phyloP scores from a whole-genome alignment of 2,888 invertebrate species.

The Allolobophora icterica region DNA sequence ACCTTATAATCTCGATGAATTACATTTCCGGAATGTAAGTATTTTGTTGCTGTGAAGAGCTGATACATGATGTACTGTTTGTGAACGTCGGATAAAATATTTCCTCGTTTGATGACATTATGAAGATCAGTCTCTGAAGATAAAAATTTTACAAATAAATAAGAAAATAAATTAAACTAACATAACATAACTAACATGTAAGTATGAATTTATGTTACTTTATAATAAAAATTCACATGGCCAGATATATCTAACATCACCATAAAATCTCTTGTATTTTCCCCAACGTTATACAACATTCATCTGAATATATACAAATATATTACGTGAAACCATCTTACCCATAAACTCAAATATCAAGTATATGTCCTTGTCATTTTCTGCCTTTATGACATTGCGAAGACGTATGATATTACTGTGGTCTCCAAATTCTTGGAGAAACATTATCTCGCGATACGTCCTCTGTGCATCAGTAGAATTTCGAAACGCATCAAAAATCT shows the following conservation, averaged over 20 bases:
- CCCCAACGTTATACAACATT: neutral
- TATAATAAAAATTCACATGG: neutral
- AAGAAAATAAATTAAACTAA: conserved; percentile 21
- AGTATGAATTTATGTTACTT: neutral
- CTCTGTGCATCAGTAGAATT: conserved; percentile 93
- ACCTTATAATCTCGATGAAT: conserved; percentile 92
- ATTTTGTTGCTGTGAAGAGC: conserved; percentile 90
- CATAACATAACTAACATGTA: neutral
- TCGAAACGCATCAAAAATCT: conserved; percentile 97
- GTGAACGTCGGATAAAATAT: conserved; percentile 90
- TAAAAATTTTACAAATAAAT: conserved; percentile 3
- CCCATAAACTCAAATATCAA: conserved; percentile 97
- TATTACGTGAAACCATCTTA: conserved; percentile 60
- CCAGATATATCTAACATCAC: neutral
- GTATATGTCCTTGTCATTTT: conserved; percentile 95
- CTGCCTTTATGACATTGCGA: conserved; percentile 88
- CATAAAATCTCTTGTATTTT: neutral
- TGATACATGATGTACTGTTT: conserved; percentile 97
- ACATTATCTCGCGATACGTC: conserved; percentile 97
- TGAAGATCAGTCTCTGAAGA: conserved; percentile 87
- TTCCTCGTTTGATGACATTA: conserved; percentile 90
- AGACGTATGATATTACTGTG: conserved; percentile 94
- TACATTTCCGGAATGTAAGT: conserved; percentile 95
- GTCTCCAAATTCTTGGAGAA: conserved; percentile 88
- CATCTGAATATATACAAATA: conserved; percentile 40